These are phyloP conservation scores for Calonectris borealis DNA, from an alignment of 2,113 vertebrate genomes.

Conservation along the genomic window DNA sequence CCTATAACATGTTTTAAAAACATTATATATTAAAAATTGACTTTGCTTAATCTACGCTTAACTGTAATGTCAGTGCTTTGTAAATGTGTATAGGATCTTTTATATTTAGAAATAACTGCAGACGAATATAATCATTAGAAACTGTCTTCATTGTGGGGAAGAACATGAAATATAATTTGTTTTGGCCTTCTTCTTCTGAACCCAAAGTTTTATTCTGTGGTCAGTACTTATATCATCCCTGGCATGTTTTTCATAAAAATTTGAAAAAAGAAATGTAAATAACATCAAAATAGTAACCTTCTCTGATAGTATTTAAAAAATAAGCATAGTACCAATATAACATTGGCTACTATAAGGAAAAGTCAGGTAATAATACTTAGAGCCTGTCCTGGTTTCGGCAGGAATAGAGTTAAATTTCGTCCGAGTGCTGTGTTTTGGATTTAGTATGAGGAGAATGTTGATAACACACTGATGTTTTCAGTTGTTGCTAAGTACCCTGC, in stretches of 20 bases:
- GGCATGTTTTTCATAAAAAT: not conserved
- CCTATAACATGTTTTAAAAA: not conserved
- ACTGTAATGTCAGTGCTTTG: not conserved
- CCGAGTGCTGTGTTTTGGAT: too few species aligned
- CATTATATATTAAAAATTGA: not conserved
- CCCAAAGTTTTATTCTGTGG: accelerated
- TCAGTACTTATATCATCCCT: not conserved
- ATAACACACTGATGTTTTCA: too few species aligned
- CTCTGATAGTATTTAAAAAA: not conserved
- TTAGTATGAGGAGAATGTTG: too few species aligned
- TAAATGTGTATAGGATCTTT: not conserved
- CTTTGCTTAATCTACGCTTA: not conserved
- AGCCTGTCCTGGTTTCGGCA: too few species aligned
- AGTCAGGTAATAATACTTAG: not conserved
- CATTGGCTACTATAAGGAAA: not conserved
- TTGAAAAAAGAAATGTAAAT: not conserved
- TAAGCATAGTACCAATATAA: not conserved
- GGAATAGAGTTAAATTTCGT: too few species aligned
- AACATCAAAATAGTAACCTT: not conserved
- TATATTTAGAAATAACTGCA: not conserved
- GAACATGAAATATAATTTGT: not conserved
- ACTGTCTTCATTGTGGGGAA: not conserved
- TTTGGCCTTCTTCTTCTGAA: not conserved
- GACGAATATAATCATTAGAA: not conserved
- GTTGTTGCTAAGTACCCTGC: too few species aligned